Conservation (phyloP, 2,113 vertebrate species). For the Myiozetetes cayanensis region DNA sequence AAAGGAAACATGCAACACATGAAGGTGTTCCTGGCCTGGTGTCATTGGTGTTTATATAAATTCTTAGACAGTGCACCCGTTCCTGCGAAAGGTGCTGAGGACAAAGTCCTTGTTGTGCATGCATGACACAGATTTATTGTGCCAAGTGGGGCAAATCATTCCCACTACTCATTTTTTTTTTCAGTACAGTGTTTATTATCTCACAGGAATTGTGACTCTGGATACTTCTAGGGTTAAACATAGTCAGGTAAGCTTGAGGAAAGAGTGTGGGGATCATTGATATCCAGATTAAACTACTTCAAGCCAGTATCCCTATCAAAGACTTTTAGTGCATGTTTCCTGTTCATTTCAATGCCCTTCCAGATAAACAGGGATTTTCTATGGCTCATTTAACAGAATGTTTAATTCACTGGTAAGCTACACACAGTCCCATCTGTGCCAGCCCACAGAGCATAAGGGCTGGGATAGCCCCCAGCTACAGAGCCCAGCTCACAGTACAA, state of each 20-base stretch:
- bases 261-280: neutral
- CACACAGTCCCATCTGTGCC: neutral
- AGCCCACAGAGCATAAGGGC: neutral
- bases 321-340: neutral
- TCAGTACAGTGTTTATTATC: neutral
- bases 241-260: neutral
- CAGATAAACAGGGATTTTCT: neutral
- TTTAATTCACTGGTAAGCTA: neutral
- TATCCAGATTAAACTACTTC: neutral
- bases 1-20: neutral
- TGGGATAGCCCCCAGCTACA: slow-evolving; percentile 10
- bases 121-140: neutral
- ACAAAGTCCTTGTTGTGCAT: rapidly evolving
- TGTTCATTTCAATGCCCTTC: neutral
- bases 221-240: neutral
- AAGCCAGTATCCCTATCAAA: neutral
- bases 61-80: neutral
- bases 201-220: neutral
- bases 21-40: neutral
- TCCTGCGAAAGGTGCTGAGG: neutral
- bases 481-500: neutral
- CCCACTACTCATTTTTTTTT: neutral
- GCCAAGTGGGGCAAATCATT: neutral
- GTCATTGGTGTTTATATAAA: neutral
- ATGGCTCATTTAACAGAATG: neutral